Base-by-base conservation (phyloP, 2,888 invertebrate genomes). In the Rhogogaster chlorosoma region DNA sequence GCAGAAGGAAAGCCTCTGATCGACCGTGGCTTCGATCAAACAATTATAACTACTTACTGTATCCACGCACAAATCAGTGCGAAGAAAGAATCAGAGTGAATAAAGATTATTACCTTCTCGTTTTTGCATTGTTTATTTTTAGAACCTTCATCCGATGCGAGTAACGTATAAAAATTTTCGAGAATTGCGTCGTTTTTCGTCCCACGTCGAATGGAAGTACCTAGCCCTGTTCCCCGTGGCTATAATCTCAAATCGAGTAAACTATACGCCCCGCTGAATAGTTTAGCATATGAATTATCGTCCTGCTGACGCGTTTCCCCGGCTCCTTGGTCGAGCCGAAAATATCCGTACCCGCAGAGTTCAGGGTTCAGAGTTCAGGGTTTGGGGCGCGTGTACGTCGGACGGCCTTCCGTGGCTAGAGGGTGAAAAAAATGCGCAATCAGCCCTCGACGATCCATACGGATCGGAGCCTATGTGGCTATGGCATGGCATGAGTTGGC, bases 381-480 rank as follows among this genome's bases (percentile, higher is more conserved):
- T 26, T 42, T 45, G 75, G 29, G 75, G 12, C 45, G 75, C 75
- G 75, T 75, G 42, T n/a, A n/a, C n/a, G n/a, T 42, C 6, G 12
- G 32, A 22, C 36, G 36, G 38, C 38, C n/a, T 9, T 22, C 64
- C 3, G 12, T 15, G 18, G 18, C 12, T 42, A 36, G 10, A 71
- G n/a, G 38, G 71, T 18, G 36, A 36, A 18, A 38, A 18, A 29
- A 5, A 29, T 10, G 5, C 18, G 15, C 29, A 53, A 26, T 67
- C 67, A 67, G 26, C 15, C 67, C 29, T 67, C 42, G 18, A 38
- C 71, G 71, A 71, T 71, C 71, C n/a, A 71, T 71, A 71, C 71
- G n/a, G 71, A 38, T 53, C 53, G 0, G 53, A 53, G 49, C 49
- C n/a, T 5, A 18, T 49, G 4, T 49, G n/a, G 49, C 49, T 49